Conservation (phyloP, 2,797 vertebrate genomes). For the Otus scops region DNA sequence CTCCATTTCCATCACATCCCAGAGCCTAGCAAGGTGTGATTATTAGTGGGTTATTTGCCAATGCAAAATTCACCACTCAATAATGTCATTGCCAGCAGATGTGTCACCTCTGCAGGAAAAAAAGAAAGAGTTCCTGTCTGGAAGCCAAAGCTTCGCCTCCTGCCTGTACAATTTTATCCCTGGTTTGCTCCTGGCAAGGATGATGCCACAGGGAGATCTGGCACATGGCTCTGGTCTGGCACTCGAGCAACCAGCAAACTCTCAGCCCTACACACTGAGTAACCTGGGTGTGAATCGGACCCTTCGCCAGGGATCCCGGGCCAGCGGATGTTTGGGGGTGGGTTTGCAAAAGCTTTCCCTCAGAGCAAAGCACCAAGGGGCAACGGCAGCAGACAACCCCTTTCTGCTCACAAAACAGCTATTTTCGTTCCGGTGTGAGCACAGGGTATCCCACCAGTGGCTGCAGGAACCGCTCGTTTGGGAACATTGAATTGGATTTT, state of each 20-base stretch:
- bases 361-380: background rate
- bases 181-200: background rate
- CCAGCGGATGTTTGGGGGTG: rapidly evolving
- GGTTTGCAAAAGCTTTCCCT: background rate
- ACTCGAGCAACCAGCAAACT: rapidly evolving
- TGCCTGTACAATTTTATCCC: background rate
- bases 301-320: rapidly evolving
- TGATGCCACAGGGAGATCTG: rapidly evolving
- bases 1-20: background rate
- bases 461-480: rapidly evolving
- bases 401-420: rapidly evolving
- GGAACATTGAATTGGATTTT: background rate
- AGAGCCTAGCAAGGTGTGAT: background rate
- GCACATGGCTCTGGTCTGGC: background rate
- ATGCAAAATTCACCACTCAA: background rate
- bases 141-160: background rate
- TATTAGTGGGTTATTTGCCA: background rate
- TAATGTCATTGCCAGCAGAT: background rate
- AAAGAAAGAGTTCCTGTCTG: background rate
- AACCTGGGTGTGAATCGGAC: rapidly evolving
- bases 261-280: rapidly evolving
- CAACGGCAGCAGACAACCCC: background rate
- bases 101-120: background rate
- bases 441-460: rapidly evolving
- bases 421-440: rapidly evolving